Evolutionary conservation across 2,797 vertebrate species (phyloP), one percentile per base, ranked within the genome.

Genomic region (Gila robusta): DNA sequence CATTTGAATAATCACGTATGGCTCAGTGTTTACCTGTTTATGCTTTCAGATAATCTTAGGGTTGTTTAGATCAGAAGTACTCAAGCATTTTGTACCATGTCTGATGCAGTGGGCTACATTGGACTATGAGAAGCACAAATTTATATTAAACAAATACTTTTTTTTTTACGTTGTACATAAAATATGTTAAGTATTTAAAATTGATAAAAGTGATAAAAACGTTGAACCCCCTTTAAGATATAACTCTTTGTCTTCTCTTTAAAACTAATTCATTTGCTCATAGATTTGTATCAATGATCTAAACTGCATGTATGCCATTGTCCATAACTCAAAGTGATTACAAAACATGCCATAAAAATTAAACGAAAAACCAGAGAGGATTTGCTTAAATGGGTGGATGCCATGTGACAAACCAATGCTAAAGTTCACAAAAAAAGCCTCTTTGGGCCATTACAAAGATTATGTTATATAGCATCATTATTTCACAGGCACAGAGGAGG

Each of bases 1-100:
- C 79, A 81, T 79, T 47, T 90, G 79, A 86, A 73, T 66, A 84
- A 64, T 66, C 81, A 62, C 54, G 19, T 59, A 41, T 49, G 67
- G 59, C 80, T 84, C 41, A 10, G 62, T 82, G 81, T 84, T 87
- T 84, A 86, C 73, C 69, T 52, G 73, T 70, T 39, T 76, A 52
- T 78, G 66, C 80, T 79, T 81, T 70, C 12, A 54, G 62, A 64
- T 88, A 54, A 81, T 79, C 37, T 28, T 37, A 21, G 39, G 19
- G 37, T 79, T 64, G 77, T 79, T 64, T 44, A 62, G 56, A 79
- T 79, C 56, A 64, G 77, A 44, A 12, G 77, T 79, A 41, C 16
- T 79, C 37, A 41, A 77, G n/a, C 26, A 21, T 35, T 56, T n/a
- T 77, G 32, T 14, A 56, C 35, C 37, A 19, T 62, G 16, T 79